phyloP scores from a whole-genome alignment of 2,113 vertebrate genomes.

The Axis porcinus region DNA sequence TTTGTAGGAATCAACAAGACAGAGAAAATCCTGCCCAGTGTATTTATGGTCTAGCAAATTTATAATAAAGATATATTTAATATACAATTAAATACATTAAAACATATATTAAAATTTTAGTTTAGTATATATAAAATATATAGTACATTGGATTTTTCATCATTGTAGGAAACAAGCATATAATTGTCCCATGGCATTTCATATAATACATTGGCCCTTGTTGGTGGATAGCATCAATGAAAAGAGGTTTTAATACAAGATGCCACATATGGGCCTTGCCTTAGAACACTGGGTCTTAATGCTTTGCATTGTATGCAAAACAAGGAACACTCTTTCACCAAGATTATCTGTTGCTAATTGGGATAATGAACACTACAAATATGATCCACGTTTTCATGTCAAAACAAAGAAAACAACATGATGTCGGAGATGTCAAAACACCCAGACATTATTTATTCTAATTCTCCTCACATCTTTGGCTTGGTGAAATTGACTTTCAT shows the following conservation, averaged over 20 bases:
- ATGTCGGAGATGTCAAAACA: constrained; percentile 52
- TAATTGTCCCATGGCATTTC: neutral
- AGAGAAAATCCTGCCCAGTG: neutral
- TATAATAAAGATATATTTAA: neutral
- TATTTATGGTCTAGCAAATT: neutral
- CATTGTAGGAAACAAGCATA: neutral
- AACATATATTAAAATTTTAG: neutral
- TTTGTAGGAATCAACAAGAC: neutral
- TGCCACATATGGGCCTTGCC: neutral
- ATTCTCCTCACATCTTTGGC: constrained; percentile 13
- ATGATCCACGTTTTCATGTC: constrained; percentile 52
- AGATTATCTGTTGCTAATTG: constrained; percentile 56
- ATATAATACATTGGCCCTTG: neutral
- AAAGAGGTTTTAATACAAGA: neutral
- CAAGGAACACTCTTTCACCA: neutral
- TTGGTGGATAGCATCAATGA: neutral
- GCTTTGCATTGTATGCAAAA: constrained; percentile 24
- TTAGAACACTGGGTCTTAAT: neutral
- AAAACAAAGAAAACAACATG: constrained; percentile 57
- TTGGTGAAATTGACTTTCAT: constrained; percentile 47
- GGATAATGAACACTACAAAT: constrained; percentile 55
- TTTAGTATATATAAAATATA: neutral
- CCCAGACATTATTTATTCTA: constrained; percentile 57
- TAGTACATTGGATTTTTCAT: neutral
- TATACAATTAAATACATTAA: neutral